Evolutionary conservation across 2,113 vertebrate genomes (phyloP), one percentile per base, ranked within the genome.

Genomic region (Platysteira castanea): DNA sequence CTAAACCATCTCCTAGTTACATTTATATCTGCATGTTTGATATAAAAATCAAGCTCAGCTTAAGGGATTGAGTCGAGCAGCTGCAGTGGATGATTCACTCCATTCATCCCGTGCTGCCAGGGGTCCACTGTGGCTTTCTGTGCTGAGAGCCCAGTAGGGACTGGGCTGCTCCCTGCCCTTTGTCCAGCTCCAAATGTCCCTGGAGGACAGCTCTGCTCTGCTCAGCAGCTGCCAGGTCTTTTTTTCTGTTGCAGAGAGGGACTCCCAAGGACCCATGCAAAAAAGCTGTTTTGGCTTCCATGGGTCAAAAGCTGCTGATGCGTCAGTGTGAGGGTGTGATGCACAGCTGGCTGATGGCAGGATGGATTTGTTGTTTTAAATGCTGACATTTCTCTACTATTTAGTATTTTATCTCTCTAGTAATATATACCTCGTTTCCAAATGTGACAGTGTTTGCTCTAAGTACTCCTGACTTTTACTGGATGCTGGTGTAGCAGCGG

Each of bases 1-100:
- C 20, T 71, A 47, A 77, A 42, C 6, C 6, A 2, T 70, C 33
- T 75, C 47, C 21, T 54, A 7, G 41, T 76, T 78, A 12, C 39
- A 75, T 47, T 47, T 52, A 2, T 54, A 37, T 73, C 53, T 79
- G 30, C 19, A 3, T 20, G 14, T 33, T 44, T 64, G 39, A 53
- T 54, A 27, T 16, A 56, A 42, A 76, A 91, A 31, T 42, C 37
- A 47, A 67, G 56, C 37, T 52, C 31, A 11, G 60, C 2, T 44
- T 39, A 47, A 94, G 68, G 35, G 81, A 56, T 20, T 63, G 87
- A n/a, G 63, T 47, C 0, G 0, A 75, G 68, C 90, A 93, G 87
- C 94, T 93, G 95, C 81, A 87, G 79, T 6, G 0, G 33, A 82
- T 94, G 94, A 94, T 84, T 93, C 90, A 94, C 46, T 67, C 4